Evolutionary conservation across 2,888 invertebrate species (phyloP).

Genomic region (Troglohyphantes excavatus): DNA sequence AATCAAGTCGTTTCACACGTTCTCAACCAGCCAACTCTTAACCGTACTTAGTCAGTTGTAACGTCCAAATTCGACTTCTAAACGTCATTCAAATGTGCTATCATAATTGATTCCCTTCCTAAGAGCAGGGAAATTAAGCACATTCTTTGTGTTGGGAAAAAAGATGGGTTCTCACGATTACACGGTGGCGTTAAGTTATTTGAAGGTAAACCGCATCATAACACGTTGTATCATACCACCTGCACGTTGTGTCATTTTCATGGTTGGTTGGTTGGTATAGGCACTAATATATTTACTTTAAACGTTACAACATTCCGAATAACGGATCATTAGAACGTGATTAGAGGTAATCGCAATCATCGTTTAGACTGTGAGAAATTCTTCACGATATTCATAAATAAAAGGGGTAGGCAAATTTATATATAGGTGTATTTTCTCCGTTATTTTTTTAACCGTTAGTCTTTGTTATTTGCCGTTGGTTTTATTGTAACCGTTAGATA

Average conservation of each 20-base stretch:
- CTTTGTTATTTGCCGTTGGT: background rate
- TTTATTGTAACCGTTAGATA: background rate
- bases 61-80: background rate
- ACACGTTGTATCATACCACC: conserved; percentile 19
- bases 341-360: background rate
- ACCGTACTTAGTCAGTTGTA: background rate
- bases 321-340: conserved; percentile 65
- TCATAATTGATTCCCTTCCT: background rate
- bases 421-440: background rate
- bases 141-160: conserved; percentile 11
- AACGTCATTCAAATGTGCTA: background rate
- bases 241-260: conserved; percentile 23
- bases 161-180: conserved; percentile 57
- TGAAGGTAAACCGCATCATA: conserved; percentile 51
- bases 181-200: conserved; percentile 67
- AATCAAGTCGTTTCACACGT: background rate
- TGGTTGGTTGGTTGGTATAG: conserved; percentile 24
- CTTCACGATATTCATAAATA: background rate
- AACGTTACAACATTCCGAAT: conserved; percentile 66
- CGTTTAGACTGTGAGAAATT: background rate
- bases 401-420: background rate
- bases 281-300: conserved; percentile 7
- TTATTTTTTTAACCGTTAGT: background rate
- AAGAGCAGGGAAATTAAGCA: background rate
- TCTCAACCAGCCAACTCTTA: background rate